Evolutionary conservation across 2,888 invertebrate genomes (phyloP), one percentile per base, ranked within the genome.

Genomic region (Hylaea fasciaria): DNA sequence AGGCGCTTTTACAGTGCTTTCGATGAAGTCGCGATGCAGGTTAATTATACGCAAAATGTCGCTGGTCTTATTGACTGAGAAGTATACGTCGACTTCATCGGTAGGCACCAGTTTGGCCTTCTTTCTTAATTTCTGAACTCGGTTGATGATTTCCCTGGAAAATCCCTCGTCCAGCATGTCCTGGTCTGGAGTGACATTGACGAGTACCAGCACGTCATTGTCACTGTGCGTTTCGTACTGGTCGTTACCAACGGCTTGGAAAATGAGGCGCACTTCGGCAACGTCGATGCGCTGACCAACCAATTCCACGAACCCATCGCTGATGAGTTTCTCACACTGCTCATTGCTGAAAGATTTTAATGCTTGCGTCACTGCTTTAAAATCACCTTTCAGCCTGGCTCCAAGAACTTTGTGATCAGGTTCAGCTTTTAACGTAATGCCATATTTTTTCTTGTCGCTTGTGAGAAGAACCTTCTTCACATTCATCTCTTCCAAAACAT

Each of bases 41-140:
- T 89, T 87, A 41, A 97, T 94, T 17, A 98, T 94, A 61, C 95
- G 94, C 3, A 93, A 85, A 43, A 97, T 89, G 67, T 95, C 94
- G 62, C 94, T 94, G 0, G 81, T 70, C 62, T 94, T 94, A 45
- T 87, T 90, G 0, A 96, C 94, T 28, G 94, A 89, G 79, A 96
- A 97, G 85, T 94, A 97, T 11, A 98, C 96, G 43, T 94, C 93
- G 5, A 98, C 97, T 65, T 96, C 95, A 87, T 99, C 98, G 0
- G 97, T 96, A 0, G 98, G 98, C 17, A 98, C 96, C 37, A 99
- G 93, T 75, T 96, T 96, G 0, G 97, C 98, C 89, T 98, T 98
- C 88, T 99, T 99, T 61, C 99, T 93, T 11, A 99, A 92, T 85
- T 98, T 99, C 83, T 99, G 99, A 32, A 99, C 94, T 57, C 99